Base-by-base conservation (phyloP, 2,113 vertebrate species). In the Platanista minor region DNA sequence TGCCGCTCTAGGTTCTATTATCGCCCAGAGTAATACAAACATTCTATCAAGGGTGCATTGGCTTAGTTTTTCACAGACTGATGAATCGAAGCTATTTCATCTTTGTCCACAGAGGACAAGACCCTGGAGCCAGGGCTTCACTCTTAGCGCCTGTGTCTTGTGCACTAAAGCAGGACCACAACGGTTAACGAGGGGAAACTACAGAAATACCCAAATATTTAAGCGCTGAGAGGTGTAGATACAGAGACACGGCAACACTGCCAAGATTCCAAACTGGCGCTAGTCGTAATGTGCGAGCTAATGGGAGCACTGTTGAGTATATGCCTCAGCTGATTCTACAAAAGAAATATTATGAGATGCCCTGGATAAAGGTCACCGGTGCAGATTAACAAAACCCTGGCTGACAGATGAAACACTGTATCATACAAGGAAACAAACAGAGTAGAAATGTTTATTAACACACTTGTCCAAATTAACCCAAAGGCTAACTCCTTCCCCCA, bases 171-270 rank as follows among this genome's bases (percentile, higher is more conserved):
- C 52, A 18, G 21, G 11, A 20, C 59, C 6, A 0, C 25, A 8
- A 43, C 11, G 31, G n/a, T 15, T 25, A 21, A 62, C 0, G 7
- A 54, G 52, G 41, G 33, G 5, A 77, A 69, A 33, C 36, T 23
- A 41, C 29, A 49, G 52, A 82, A 85, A 43, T 17, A 49, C 39
- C 18, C 3, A 9, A n/a, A 20, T 33, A 4, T 49, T 29, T 5
- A 1, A 11, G 8, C 3, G 33, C 61, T 41, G 29, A 57, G 15
- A 31, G 29, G 27, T 10, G 0, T 71, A 85, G 88, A 27, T 9
- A 12, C 78, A 13, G 14, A 18, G 43, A 31, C 1, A 17, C 6
- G 15, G 9, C 0, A 12, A 6, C 0, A 3, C 27, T 0, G 9
- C 27, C 33, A 12, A 62, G 82, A 18, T 14, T 11, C 17, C 25